phyloP scores from a whole-genome alignment of 37 sponge, comb jelly and placozoan genomes.

The Haliclona indistincta region DNA sequence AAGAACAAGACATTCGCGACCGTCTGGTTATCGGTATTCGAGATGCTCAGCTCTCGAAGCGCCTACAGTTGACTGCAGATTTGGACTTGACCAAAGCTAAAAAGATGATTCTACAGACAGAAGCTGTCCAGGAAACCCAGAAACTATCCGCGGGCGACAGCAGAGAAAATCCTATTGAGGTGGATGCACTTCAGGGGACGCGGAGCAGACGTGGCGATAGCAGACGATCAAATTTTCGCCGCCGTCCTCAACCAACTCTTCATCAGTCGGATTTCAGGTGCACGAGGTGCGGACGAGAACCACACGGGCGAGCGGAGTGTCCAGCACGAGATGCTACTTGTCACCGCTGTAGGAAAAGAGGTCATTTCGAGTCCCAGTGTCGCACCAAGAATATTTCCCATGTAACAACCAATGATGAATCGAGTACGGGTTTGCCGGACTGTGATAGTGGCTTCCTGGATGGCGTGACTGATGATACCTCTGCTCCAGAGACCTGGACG shows the following conservation, averaged over 20 bases:
- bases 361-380: constrained; percentile 18
- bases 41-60: constrained; percentile 21
- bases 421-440: no score
- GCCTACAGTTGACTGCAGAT: constrained; percentile 29
- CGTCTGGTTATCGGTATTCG: constrained; percentile 43
- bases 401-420: neutral
- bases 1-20: constrained; percentile 20
- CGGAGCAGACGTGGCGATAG: neutral
- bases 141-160: neutral
- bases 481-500: constrained; percentile 9
- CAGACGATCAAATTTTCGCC: neutral
- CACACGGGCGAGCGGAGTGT: neutral
- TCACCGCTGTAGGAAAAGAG: constrained; percentile 24
- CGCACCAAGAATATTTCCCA: constrained; percentile 15
- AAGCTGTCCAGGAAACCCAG: constrained; percentile 37
- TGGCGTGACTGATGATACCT: neutral
- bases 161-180: neutral
- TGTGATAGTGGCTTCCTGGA: constrained; percentile 20
- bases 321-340: constrained; percentile 33
- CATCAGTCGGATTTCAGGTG: neutral
- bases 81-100: constrained; percentile 44
- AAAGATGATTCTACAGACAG: constrained; percentile 28
- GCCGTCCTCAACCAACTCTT: neutral
- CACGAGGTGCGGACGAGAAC: constrained; percentile 13
- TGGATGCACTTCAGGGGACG: neutral